A percentile compares a stretch with the other conserved stretches of the same genome.
Conservation (phyloP, 2,113 vertebrate species). For the zebrafish (Danio rerio) region GRCz12tu NC_133189.1:2506501-2507000, state of each 20-base stretch:
- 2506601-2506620: neutral
- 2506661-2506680: neutral
- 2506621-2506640: neutral
- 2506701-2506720: neutral
- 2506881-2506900: neutral
- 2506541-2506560: slow-evolving; percentile 61
- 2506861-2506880: slow-evolving; percentile 14
- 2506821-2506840: slow-evolving; percentile 38
- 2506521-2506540: slow-evolving; percentile 26
- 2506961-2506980: neutral
- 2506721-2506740: slow-evolving; percentile 14
- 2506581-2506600: slow-evolving; percentile 11
- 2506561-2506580: slow-evolving; percentile 14
- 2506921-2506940: neutral
- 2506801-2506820: neutral
- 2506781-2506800: slow-evolving; percentile 46
- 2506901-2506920: neutral
- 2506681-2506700: neutral
- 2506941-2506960: neutral
- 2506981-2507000: neutral
- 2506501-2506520: slow-evolving; percentile 46
- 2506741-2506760: neutral
- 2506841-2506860: slow-evolving; percentile 72
- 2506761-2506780: slow-evolving; percentile 2
- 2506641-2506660: neutral